These are phyloP conservation scores for Lordiphosa mommai DNA, from an alignment of 1,140 invertebrate species.

Conservation along the genomic window DNA sequence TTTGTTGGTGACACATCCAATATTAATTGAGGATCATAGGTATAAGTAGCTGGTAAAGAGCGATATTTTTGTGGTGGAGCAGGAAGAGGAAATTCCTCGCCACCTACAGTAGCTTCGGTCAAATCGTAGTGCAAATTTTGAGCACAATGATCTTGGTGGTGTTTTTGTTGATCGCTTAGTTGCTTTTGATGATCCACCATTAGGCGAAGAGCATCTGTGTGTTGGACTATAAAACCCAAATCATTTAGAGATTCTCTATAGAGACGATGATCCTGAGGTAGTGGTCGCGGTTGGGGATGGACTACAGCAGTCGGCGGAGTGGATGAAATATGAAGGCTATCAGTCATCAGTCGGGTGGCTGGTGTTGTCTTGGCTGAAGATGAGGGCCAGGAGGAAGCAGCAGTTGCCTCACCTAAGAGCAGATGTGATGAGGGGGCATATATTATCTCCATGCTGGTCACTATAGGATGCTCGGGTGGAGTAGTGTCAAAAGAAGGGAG, in stretches of 20 bases:
- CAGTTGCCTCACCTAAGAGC: background rate
- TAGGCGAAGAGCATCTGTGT: constrained; percentile 25
- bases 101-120: too few species aligned
- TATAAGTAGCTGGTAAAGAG: constrained; percentile 32
- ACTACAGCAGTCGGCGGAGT: background rate
- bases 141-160: background rate
- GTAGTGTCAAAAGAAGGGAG: too few species aligned
- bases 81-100: background rate
- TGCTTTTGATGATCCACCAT: constrained; percentile 46
- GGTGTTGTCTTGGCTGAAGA: background rate
- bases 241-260: constrained; percentile 18
- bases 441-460: background rate
- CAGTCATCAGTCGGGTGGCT: constrained; percentile 9
- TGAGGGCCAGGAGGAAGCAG: background rate
- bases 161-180: constrained; percentile 7
- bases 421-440: background rate
- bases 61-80: background rate
- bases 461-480: background rate
- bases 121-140: too few species aligned
- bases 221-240: constrained; percentile 25
- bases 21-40: constrained; percentile 28
- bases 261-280: background rate
- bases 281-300: background rate
- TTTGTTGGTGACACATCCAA: constrained; percentile 8
- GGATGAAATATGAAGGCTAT: background rate